Conservation (phyloP, 2,797 vertebrate genomes). For the Cephalopachus bancanus region DNA sequence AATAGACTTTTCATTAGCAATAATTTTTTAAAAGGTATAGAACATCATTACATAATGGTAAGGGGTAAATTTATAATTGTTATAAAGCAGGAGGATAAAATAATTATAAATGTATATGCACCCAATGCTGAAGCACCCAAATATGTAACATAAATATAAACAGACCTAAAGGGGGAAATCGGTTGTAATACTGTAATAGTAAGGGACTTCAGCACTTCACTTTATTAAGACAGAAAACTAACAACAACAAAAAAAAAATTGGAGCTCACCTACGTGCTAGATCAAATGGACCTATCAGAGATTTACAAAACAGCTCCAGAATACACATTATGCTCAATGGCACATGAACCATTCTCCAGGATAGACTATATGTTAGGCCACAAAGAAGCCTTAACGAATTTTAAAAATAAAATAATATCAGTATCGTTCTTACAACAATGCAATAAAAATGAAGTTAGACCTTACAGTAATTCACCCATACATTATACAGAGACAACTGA, state of each 20-base stretch:
- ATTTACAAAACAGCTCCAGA: not conserved
- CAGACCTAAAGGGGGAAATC: not conserved
- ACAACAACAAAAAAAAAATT: not conserved
- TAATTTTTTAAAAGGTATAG: no score
- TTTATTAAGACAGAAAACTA: not conserved
- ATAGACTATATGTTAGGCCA: not conserved
- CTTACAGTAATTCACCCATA: not conserved
- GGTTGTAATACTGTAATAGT: not conserved
- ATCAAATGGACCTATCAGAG: not conserved
- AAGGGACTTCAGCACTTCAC: no score
- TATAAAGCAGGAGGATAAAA: not conserved
- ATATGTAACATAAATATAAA: not conserved
- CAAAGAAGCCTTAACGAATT: not conserved
- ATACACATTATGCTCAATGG: not conserved
- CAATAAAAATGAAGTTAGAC: not conserved
- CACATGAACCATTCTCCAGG: not conserved
- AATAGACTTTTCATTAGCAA: no score
- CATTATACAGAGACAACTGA: not conserved
- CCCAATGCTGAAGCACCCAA: not conserved
- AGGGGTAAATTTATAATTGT: not conserved
- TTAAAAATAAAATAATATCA: not conserved
- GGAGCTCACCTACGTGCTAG: not conserved
- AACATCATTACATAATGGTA: not conserved
- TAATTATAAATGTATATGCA: not conserved
- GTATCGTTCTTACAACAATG: not conserved